Base-by-base conservation (phyloP, 2,888 invertebrate genomes). In the Torymus texanus region DNA sequence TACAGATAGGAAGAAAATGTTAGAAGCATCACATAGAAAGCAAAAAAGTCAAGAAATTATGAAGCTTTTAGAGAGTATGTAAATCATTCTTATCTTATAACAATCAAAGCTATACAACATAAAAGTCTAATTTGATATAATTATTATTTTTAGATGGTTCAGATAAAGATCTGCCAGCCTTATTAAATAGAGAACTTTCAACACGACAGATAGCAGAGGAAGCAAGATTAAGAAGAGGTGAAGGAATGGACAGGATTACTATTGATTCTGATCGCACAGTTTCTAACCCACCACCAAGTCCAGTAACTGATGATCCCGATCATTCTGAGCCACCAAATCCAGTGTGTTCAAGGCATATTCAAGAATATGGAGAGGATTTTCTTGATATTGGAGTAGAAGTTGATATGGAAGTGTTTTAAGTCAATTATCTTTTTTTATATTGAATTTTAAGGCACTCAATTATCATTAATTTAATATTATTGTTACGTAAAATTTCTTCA, bases 231-330 rank as follows among this genome's bases (percentile, higher is more conserved):
- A 87, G 89, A 75, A 87, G 89, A 11, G 90, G 90, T 11, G 90
- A 88, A 80, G 89, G 89, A 14, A 90, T 89, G 88, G 90, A 90
- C 18, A 85, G 88, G 79, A 87, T 87, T 80, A 85, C 86, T 13
- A 74, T 87, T 12, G 90, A 90, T 84, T 87, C 89, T 1, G 92
- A 92, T 82, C 88, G 88, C 50, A 92, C 92, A 70, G 92, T 93
- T 55, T 93, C 93, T 1, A 96, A 96, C 91, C 96, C 96, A 65
- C 96, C 96, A 13, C 96, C 96, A 5, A 96, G 95, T 41, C 96
- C 96, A 0, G 96, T 94, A 53, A 95, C 95, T 0, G 95, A 95
- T 88, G 93, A 94, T 83, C 90, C 90, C 18, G 90, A 90, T 84
- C 90, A 90, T 76, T 83, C 88, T 14, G 89, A 90, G 77, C 86